Percentiles rank a stretch among this genome's conserved stretches.
Evolutionary conservation across 1,140 invertebrate species (phyloP).

Genomic region (Anastrepha obliqua): DNA sequence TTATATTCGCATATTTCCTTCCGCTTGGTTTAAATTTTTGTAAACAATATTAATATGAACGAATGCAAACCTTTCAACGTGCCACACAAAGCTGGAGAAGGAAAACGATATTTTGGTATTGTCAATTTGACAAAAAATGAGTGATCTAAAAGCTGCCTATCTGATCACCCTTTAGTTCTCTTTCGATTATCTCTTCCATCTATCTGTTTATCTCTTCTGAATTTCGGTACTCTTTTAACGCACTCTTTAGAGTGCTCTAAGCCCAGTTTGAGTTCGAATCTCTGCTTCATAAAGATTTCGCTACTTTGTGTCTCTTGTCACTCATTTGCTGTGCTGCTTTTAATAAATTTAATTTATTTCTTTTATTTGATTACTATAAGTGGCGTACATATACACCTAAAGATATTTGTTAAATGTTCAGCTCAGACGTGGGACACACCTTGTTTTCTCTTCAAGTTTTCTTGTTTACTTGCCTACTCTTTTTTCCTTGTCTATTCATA

Average conservation of each 20-base stretch:
- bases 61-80: no score
- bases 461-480: background rate
- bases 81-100: no score
- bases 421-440: constrained; percentile 18
- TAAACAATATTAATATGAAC: no score
- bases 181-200: background rate
- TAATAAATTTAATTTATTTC: background rate
- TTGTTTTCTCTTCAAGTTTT: constrained; percentile 13
- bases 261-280: background rate
- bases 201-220: no score
- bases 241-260: background rate
- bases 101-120: background rate
- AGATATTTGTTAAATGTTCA: background rate
- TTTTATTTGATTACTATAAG: background rate
- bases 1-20: no score
- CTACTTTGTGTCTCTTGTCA: background rate
- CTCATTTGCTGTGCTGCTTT: background rate
- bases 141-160: background rate
- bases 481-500: background rate
- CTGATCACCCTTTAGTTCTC: background rate
- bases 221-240: background rate
- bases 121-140: background rate
- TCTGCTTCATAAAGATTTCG: background rate
- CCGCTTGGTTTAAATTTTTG: no score
- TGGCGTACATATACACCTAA: background rate